Percentiles rank a stretch among this genome's conserved stretches.
These are phyloP conservation scores for Onychorhynchus coronatus DNA, from an alignment of 2,113 vertebrate genomes.

Conservation along the genomic window DNA sequence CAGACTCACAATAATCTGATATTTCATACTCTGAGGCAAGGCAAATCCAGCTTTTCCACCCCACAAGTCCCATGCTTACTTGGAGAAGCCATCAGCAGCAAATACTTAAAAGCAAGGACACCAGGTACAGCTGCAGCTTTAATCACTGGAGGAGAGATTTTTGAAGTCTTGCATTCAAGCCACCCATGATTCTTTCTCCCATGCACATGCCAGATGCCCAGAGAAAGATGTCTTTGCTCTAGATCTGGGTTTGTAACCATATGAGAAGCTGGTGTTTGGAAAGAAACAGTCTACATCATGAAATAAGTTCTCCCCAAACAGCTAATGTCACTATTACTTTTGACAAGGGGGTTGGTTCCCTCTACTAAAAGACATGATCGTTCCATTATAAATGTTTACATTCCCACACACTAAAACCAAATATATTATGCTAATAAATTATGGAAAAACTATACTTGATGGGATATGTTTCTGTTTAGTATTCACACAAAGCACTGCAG, in stretches of 20 bases:
- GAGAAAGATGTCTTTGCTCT: background rate
- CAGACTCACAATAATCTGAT: background rate
- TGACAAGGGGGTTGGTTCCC: background rate
- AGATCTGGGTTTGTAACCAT: background rate
- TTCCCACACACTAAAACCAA: background rate
- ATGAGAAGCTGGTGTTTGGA: background rate
- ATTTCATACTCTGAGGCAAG: background rate
- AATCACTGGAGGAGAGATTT: background rate
- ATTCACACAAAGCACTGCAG: background rate
- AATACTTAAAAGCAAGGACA: background rate
- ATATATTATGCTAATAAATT: background rate
- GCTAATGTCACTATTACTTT: background rate
- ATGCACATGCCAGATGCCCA: rapidly evolving
- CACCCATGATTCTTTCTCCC: background rate
- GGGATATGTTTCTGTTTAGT: background rate
- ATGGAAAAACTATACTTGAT: background rate
- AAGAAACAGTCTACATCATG: background rate
- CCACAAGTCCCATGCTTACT: background rate
- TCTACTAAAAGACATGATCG: background rate
- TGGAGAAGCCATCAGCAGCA: background rate
- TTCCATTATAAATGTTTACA: background rate
- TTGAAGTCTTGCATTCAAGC: background rate
- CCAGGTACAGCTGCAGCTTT: background rate
- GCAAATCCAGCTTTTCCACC: background rate
- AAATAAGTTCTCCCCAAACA: background rate